phyloP scores from a whole-genome alignment of 2,888 invertebrate genomes.

The Caenorhabditis parvicauda region DNA sequence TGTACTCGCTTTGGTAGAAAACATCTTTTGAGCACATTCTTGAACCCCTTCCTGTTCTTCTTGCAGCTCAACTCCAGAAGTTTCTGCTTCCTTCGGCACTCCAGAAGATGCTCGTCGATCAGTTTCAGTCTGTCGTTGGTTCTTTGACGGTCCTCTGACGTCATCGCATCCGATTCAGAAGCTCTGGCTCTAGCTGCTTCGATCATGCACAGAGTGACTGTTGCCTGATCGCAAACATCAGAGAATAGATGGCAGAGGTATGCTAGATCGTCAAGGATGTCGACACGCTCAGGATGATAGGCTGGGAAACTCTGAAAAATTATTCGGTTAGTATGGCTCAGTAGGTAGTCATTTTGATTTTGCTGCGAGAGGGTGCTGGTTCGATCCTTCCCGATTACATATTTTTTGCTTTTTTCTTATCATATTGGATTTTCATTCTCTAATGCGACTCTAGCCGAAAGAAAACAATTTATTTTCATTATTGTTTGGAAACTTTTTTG shows the following conservation, averaged over 20 bases:
- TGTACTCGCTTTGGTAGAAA: constrained; percentile 4
- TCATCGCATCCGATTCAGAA: constrained; percentile 26
- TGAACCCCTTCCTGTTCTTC: constrained; percentile 24
- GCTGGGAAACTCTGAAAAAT: constrained; percentile 44
- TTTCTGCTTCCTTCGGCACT: constrained; percentile 51
- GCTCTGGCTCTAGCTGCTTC: constrained; percentile 52
- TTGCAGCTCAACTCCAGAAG: constrained; percentile 40
- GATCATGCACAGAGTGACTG: constrained; percentile 54
- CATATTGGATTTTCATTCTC: neutral
- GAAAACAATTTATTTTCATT: no score
- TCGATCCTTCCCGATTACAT: neutral
- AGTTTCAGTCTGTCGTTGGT: constrained; percentile 27
- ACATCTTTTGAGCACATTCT: constrained; percentile 15
- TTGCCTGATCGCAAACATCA: constrained; percentile 57
- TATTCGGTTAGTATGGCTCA: neutral
- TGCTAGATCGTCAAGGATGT: constrained; percentile 51
- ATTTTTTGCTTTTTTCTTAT: neutral
- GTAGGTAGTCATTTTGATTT: no score
- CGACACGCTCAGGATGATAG: constrained; percentile 47
- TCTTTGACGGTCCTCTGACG: constrained; percentile 15
- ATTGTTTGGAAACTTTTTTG: no score
- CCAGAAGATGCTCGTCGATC: constrained; percentile 53
- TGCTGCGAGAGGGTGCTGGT: neutral
- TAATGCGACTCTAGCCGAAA: neutral
- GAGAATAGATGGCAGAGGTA: constrained; percentile 51